Evolutionary conservation across 1,140 invertebrate genomes (phyloP).

Genomic region (Cotesia chilonis): DNA sequence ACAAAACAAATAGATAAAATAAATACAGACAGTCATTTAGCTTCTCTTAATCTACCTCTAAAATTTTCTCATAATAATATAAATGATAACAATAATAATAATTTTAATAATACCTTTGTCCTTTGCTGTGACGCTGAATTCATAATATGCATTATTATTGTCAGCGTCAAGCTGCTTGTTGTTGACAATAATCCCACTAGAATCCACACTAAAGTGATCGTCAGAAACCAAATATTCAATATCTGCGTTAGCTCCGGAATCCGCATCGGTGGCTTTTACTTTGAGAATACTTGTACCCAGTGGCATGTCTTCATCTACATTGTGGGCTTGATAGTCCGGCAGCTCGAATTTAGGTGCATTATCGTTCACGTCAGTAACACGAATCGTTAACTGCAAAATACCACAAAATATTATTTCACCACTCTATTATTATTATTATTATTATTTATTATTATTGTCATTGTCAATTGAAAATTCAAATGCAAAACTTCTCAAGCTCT

Average conservation of each 20-base stretch:
- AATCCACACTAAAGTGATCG: slow-evolving; percentile 92
- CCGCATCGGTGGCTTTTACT: slow-evolving; percentile 92
- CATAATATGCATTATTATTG: slow-evolving; percentile 96
- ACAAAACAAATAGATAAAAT: no score
- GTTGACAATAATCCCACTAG: slow-evolving; percentile 89
- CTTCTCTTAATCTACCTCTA: background rate
- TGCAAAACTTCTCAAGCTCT: background rate
- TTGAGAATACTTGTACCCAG: slow-evolving; percentile 89
- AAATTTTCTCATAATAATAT: no score
- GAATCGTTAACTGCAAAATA: slow-evolving; percentile 79
- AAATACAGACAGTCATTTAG: no score
- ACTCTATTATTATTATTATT: slow-evolving; percentile 18
- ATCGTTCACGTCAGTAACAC: slow-evolving; percentile 94
- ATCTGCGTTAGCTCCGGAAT: slow-evolving; percentile 92
- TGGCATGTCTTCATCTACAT: slow-evolving; percentile 92
- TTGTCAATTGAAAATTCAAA: slow-evolving; percentile 7
- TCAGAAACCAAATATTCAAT: slow-evolving; percentile 92
- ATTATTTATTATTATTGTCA: no score
- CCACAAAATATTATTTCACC: background rate
- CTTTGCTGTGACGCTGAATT: slow-evolving; percentile 90
- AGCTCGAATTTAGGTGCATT: slow-evolving; percentile 94
- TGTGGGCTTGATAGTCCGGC: slow-evolving; percentile 94
- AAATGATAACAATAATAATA: no score
- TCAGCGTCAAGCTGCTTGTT: slow-evolving; percentile 94
- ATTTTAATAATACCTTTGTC: slow-evolving; percentile 75